Base-by-base conservation (phyloP, 2,113 vertebrate species). In the Oryzias melastigma region DNA sequence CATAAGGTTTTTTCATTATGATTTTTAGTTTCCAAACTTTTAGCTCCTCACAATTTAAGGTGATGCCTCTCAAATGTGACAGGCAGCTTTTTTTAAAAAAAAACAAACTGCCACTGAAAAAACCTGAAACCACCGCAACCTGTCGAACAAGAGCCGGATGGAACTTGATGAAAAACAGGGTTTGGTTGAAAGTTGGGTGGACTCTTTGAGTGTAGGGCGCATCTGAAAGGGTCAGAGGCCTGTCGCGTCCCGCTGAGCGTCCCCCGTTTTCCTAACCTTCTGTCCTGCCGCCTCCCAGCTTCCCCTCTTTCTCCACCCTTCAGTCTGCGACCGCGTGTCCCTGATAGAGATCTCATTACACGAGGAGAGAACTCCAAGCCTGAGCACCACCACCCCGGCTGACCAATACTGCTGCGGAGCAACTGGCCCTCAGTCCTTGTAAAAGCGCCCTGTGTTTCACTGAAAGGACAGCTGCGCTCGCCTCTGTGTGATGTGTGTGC, bases 321-420 rank as follows among this genome's bases (percentile, higher is more conserved):
- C 55, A n/a, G 69, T 67, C 84, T 87, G 45, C 78, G 86, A 89
- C 89, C 88, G 65, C 68, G 83, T 90, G 89, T 89, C 89, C 72
- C 66, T 82, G 88, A 91, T 89, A 88, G 77, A 83, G 88, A 91
- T 91, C 88, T 91, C 81, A 88, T 91, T 91, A 90, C 89, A 86
- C 66, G 78, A 77, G 81, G 81, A 81, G 81, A 78, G 78, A 82
- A 84, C 87, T 88, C 86, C 81, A 78, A 87, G 84, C 77, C 76
- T 71, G 71, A 88, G 82, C 77, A 73, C 64, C 62, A 80, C 22
- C 22, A 22, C 22, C 3, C 22, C 22, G 75, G 55, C 65, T 58
- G 14, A 68, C 81, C 84, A 85, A 75, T 77, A 80, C 69, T 73
- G 74, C 12, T 68, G 78, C 42, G 70, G 58, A 87, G 85, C 84